Percentiles rank a stretch among this genome's conserved stretches.
Conservation (phyloP, 2,113 vertebrate genomes). For the Megalops atlanticus region DNA sequence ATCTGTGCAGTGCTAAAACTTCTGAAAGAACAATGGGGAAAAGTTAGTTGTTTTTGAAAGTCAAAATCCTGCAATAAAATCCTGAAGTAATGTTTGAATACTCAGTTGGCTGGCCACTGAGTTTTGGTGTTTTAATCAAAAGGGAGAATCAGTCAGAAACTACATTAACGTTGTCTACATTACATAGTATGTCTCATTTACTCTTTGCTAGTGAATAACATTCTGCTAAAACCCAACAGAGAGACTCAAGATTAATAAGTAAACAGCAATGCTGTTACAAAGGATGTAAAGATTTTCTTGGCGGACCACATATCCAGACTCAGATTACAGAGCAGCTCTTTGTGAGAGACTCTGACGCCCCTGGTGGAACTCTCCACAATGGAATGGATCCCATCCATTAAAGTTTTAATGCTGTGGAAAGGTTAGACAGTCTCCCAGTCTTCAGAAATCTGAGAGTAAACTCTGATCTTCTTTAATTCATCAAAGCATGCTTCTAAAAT, state of each 20-base stretch:
- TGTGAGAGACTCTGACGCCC: slow-evolving; percentile 35
- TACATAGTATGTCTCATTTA: slow-evolving; percentile 15
- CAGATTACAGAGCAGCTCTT: slow-evolving; percentile 29
- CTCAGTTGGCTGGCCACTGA: slow-evolving; percentile 18
- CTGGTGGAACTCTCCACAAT: slow-evolving; percentile 20
- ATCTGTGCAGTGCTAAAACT: neutral
- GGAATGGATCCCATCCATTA: slow-evolving; percentile 36
- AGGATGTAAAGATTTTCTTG: slow-evolving; percentile 37
- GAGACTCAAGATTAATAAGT: slow-evolving; percentile 33
- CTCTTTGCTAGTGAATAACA: slow-evolving; percentile 14
- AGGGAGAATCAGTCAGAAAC: slow-evolving; percentile 38
- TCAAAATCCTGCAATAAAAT: neutral
- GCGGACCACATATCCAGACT: slow-evolving; percentile 30
- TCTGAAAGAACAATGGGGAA: neutral
- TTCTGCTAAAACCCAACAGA: neutral
- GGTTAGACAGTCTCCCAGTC: slow-evolving; percentile 24
- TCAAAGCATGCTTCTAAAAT: slow-evolving; percentile 25
- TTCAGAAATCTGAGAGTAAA: slow-evolving; percentile 35
- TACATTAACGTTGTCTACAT: slow-evolving; percentile 33
- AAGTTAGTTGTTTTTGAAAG: neutral
- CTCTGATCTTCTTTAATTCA: slow-evolving; percentile 28
- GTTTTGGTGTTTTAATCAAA: slow-evolving; percentile 29
- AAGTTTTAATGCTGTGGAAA: slow-evolving; percentile 47
- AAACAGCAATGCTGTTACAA: slow-evolving; percentile 28
- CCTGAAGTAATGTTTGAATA: neutral